These are phyloP conservation scores for Rhingia rostrata DNA, from an alignment of 2,888 invertebrate species.

Conservation along the genomic window DNA sequence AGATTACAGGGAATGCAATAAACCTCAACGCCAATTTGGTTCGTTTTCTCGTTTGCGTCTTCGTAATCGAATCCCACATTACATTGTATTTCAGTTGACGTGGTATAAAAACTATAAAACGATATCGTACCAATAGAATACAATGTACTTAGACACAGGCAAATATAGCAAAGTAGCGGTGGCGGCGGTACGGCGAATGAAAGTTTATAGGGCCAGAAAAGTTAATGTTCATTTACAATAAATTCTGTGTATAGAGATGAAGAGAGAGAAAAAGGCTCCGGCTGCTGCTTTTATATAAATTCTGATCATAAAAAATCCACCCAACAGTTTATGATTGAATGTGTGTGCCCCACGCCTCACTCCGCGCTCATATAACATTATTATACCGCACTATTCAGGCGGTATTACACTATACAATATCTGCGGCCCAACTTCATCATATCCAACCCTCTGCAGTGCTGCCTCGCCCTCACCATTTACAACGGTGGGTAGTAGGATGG, in stretches of 20 bases:
- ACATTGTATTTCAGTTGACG: constrained; percentile 70
- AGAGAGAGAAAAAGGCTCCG: constrained; percentile 51
- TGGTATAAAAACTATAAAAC: constrained; percentile 70
- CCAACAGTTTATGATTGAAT: constrained; percentile 74
- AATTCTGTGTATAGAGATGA: constrained; percentile 61
- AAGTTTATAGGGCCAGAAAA: constrained; percentile 73
- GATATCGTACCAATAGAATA: constrained; percentile 71
- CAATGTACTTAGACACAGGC: constrained; percentile 66
- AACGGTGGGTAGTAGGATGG: constrained; percentile 22
- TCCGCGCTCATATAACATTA: constrained; percentile 65
- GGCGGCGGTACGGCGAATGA: constrained; percentile 36
- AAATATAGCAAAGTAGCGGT: constrained; percentile 38
- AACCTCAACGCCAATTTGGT: constrained; percentile 56
- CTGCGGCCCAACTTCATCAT: constrained; percentile 56
- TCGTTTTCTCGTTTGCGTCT: constrained; percentile 39
- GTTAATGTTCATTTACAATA: constrained; percentile 73
- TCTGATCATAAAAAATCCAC: constrained; percentile 73
- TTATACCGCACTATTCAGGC: constrained; percentile 71
- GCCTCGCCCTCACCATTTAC: neutral
- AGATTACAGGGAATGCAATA: constrained; percentile 61
- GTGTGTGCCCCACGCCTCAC: constrained; percentile 32
- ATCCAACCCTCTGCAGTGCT: constrained; percentile 6
- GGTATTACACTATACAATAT: constrained; percentile 53
- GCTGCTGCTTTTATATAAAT: constrained; percentile 71
- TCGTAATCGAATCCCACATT: constrained; percentile 62